Evolutionary conservation across 2,113 vertebrate species (phyloP).

Genomic region (Aix galericulata): DNA sequence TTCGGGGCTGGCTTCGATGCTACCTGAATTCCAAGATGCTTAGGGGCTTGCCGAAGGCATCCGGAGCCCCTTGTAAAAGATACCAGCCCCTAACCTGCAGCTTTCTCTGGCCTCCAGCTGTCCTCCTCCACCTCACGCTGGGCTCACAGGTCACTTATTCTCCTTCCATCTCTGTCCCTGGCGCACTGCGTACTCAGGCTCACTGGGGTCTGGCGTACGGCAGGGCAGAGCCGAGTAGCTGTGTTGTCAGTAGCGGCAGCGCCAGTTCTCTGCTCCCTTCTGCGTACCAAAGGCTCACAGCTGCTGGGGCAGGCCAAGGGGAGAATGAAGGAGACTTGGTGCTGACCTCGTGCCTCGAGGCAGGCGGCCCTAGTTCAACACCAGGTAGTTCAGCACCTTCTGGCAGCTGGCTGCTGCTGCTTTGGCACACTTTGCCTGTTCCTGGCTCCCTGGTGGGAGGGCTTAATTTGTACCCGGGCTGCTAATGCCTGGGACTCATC

Average conservation of each 20-base stretch:
- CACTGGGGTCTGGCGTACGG: background rate
- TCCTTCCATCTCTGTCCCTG: background rate
- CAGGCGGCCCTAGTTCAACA: background rate
- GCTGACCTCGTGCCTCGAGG: background rate
- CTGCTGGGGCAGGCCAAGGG: background rate
- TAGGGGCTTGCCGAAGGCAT: background rate
- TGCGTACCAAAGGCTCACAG: accelerated
- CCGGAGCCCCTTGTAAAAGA: slow-evolving; percentile 29
- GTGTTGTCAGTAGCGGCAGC: background rate
- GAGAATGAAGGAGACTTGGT: background rate
- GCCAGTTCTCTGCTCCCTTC: background rate
- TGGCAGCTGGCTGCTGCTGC: background rate
- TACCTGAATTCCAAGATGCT: slow-evolving; percentile 27
- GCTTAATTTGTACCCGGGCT: background rate
- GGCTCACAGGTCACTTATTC: background rate
- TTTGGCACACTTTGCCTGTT: background rate
- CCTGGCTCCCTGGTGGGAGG: background rate
- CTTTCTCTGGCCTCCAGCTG: slow-evolving; percentile 47
- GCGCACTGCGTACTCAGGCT: background rate
- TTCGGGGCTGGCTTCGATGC: slow-evolving; percentile 61
- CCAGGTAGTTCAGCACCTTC: background rate
- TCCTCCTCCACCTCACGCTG: background rate
- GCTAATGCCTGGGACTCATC: background rate
- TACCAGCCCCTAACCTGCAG: background rate
- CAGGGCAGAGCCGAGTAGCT: background rate